Percentiles rank a stretch among this genome's conserved stretches.
Evolutionary conservation across 30 jellyfish, hydroid and myxozoan genomes (phyloP).

Genomic region (Aurelia aurita): DNA sequence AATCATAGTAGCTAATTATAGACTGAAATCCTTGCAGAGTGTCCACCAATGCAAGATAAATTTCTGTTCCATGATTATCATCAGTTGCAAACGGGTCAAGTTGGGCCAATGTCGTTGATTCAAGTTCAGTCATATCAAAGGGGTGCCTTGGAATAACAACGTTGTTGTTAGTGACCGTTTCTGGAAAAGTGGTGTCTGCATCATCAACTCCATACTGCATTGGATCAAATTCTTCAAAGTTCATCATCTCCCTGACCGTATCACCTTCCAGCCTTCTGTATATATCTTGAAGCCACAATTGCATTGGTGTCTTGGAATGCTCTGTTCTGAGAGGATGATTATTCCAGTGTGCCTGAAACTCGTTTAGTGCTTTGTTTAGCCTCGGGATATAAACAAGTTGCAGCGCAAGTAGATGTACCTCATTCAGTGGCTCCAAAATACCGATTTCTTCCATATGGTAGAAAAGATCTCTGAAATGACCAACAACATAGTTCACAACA

Average conservation of each 20-base stretch:
- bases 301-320: conserved; percentile 22
- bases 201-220: conserved; percentile 21
- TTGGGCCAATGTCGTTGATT: neutral
- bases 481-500: conserved; percentile 14
- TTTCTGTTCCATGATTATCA: neutral
- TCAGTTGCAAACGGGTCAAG: conserved; percentile 4
- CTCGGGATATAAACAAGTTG: conserved; percentile 36
- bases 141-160: conserved; percentile 31
- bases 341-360: conserved; percentile 18
- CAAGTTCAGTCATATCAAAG: conserved; percentile 12
- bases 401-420: conserved; percentile 28
- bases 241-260: neutral
- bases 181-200: conserved; percentile 7
- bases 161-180: conserved; percentile 9
- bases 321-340: conserved; percentile 13
- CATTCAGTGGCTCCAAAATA: conserved; percentile 22
- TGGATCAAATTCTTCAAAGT: conserved; percentile 6
- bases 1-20: neutral
- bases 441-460: conserved; percentile 22
- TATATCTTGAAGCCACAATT: conserved; percentile 19
- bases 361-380: neutral
- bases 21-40: neutral
- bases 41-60: neutral
- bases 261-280: conserved; percentile 1
- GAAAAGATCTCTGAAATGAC: conserved; percentile 11